phyloP scores from a whole-genome alignment of 1,140 invertebrate species.

The Bombus sibiricus region DNA sequence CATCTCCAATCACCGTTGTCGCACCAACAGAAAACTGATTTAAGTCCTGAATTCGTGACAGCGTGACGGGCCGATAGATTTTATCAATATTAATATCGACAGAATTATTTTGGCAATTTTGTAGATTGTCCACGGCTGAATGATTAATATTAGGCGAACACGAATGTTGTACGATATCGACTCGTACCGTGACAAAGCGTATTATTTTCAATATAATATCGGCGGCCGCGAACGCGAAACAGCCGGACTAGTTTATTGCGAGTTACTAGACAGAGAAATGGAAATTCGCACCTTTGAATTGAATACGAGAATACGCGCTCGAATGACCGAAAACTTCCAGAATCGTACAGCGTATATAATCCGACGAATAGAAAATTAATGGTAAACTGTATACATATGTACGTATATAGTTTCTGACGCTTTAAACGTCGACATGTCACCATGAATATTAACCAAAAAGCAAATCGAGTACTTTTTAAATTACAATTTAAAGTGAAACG shows the following conservation, averaged over 20 bases:
- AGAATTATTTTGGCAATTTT: constrained; percentile 18
- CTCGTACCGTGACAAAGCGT: not conserved
- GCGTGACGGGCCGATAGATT: not conserved
- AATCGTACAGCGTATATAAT: not conserved
- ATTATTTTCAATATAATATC: not conserved
- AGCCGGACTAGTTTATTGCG: not conserved
- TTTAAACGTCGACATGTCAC: too few species aligned
- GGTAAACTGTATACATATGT: not conserved
- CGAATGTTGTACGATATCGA: not conserved
- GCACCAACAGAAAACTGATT: constrained; percentile 14
- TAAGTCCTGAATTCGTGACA: not conserved
- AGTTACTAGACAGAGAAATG: not conserved
- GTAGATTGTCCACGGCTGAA: not conserved
- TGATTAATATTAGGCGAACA: constrained; percentile 3
- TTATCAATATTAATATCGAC: constrained; percentile 5
- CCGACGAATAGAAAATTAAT: constrained; percentile 7
- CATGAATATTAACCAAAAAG: constrained; percentile 21
- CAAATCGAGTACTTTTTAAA: constrained; percentile 4
- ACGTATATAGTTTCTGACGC: not conserved
- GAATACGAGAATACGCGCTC: not conserved
- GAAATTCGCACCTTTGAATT: constrained; percentile 15
- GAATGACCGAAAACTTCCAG: not conserved
- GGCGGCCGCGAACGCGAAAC: not conserved
- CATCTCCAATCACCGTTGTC: constrained; percentile 6
- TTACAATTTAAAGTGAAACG: not conserved